Percentiles rank a stretch among this genome's conserved stretches.
Conservation (phyloP, 2,113 vertebrate genomes). For the Willisornis vidua region DNA sequence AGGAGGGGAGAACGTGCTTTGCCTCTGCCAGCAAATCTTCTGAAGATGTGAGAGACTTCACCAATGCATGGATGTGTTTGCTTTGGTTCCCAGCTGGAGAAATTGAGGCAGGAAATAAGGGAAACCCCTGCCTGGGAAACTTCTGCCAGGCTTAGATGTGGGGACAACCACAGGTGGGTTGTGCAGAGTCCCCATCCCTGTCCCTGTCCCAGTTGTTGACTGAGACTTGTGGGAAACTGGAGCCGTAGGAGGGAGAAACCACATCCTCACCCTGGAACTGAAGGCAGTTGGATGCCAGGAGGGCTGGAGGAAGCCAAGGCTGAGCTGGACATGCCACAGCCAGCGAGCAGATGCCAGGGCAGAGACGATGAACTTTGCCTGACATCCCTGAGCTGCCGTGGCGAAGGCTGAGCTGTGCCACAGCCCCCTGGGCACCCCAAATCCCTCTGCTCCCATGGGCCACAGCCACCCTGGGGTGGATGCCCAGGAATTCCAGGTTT, state of each 20-base stretch:
- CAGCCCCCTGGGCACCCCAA: not conserved
- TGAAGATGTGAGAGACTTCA: not conserved
- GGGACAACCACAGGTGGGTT: not conserved
- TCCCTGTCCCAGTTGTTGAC: not conserved
- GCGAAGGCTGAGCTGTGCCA: not conserved
- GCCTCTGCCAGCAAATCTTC: not conserved
- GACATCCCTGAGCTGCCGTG: not conserved
- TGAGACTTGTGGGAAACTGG: not conserved
- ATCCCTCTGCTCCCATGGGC: not conserved
- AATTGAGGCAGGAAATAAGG: not conserved
- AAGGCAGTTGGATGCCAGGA: not conserved
- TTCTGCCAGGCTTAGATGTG: not conserved
- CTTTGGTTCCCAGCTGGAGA: not conserved
- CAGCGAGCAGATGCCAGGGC: not conserved
- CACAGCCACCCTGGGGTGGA: not conserved
- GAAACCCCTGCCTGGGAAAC: not conserved
- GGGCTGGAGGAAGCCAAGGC: not conserved
- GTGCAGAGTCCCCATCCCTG: not conserved
- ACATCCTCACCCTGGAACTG: not conserved
- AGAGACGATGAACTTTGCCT: not conserved
- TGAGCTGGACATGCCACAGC: not conserved
- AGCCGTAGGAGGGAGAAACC: not conserved
- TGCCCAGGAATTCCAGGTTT: not conserved
- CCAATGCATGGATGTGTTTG: rapidly evolving
- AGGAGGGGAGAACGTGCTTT: not conserved